Percentiles rank a stretch among this genome's conserved stretches.
Conservation (phyloP, 1,140 invertebrate genomes). For the Hirudo medicinalis region DNA sequence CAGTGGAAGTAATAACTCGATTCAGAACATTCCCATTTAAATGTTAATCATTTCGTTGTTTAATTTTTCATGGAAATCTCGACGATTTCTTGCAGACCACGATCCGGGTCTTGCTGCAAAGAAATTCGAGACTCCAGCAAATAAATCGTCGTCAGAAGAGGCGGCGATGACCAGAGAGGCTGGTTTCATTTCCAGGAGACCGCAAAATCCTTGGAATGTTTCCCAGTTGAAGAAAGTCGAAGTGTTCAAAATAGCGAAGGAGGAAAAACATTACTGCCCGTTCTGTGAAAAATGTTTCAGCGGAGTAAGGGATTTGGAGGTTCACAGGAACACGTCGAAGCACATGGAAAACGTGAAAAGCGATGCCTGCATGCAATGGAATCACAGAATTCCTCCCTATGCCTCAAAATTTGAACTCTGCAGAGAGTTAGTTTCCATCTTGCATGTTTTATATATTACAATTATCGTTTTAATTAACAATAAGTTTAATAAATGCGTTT, state of each 20-base stretch:
- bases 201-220: neutral
- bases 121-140: neutral
- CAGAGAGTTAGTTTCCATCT: neutral
- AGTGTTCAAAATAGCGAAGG: neutral
- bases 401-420: constrained; percentile 1
- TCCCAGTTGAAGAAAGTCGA: neutral
- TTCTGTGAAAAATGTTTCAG: constrained; percentile 2
- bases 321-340: neutral
- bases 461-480: neutral
- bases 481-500: too few species aligned
- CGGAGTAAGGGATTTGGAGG: neutral
- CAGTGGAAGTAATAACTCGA: constrained; percentile 21
- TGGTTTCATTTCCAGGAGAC: too few species aligned
- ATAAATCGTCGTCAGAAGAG: neutral
- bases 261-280: constrained; percentile 11
- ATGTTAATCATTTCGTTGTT: neutral
- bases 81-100: neutral
- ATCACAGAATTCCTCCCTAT: neutral
- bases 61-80: neutral
- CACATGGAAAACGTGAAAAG: constrained; percentile 6
- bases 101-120: neutral
- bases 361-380: constrained; percentile 6
- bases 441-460: neutral
- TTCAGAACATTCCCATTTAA: neutral
- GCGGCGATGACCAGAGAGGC: too few species aligned